Percentiles rank a stretch among this genome's conserved stretches.
Conservation (phyloP, 2,888 invertebrate species). For the Tetragnatha montana region DNA sequence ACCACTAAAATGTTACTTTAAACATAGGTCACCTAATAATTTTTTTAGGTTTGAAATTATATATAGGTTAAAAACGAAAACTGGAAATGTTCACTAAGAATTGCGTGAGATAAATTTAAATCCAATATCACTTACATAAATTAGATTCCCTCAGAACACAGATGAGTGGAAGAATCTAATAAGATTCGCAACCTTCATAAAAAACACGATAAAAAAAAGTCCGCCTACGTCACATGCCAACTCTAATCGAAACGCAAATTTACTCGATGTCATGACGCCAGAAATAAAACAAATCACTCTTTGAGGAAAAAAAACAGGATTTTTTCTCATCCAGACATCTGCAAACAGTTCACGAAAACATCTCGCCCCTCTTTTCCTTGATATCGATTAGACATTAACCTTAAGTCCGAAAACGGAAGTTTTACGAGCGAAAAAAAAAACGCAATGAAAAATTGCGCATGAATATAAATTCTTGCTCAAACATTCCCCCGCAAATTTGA, state of each 20-base stretch:
- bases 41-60: too few relatives aligned
- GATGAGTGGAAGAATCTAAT: too few relatives aligned
- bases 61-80: too few relatives aligned
- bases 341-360: constrained; percentile 47
- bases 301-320: constrained; percentile 16
- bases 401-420: constrained; percentile 34
- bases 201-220: not conserved
- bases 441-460: constrained; percentile 23
- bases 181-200: not conserved
- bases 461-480: constrained; percentile 54
- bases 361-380: constrained; percentile 5
- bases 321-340: constrained; percentile 32
- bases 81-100: too few relatives aligned
- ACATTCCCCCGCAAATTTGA: constrained; percentile 21
- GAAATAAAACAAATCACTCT: constrained; percentile 41
- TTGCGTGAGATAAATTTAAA: too few relatives aligned
- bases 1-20: too few relatives aligned
- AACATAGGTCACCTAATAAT: too few relatives aligned
- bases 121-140: too few relatives aligned
- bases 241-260: constrained; percentile 51
- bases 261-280: constrained; percentile 1
- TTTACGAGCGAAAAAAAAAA: constrained; percentile 30
- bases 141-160: too few relatives aligned
- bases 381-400: constrained; percentile 67
- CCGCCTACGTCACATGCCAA: not conserved